Percentiles rank a stretch among this genome's conserved stretches.
These are phyloP conservation scores for Catharus fuscescens DNA, from an alignment of 2,113 vertebrate genomes.

Conservation along the genomic window DNA sequence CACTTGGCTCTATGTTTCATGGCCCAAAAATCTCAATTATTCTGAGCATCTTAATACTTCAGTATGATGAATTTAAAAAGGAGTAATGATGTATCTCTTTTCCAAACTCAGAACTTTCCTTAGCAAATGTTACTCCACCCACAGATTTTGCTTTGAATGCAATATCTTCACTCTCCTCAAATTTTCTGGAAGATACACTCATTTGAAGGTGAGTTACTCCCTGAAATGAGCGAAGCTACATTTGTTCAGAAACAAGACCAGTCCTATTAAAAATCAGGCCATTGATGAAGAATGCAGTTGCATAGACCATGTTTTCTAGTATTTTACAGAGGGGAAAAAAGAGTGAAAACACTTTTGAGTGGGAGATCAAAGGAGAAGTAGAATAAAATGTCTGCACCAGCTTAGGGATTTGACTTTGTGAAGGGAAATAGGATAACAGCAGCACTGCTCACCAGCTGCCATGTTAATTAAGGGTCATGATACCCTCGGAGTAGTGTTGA, in stretches of 20 bases:
- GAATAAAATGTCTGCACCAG: not conserved
- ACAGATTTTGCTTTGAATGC: not conserved
- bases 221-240: not conserved
- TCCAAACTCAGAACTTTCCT: not conserved
- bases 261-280: not conserved
- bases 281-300: not conserved
- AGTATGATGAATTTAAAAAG: not conserved
- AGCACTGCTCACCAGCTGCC: not conserved
- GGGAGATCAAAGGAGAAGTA: not conserved
- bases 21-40: not conserved
- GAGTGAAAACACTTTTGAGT: not conserved
- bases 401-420: not conserved
- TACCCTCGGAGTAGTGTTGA: not conserved
- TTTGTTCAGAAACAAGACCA: not conserved
- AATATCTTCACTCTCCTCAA: not conserved
- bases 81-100: not conserved
- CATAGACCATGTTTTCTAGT: not conserved
- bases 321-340: not conserved
- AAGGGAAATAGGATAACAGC: not conserved
- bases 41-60: not conserved
- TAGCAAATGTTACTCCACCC: not conserved
- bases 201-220: not conserved
- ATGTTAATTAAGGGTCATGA: conserved; percentile 8
- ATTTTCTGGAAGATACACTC: not conserved
- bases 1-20: not conserved